Evolutionary conservation across 2,113 vertebrate genomes (phyloP).

Genomic region (mouse (Mus musculus)): GRCm39 chr2:154985001-154985500

Average conservation of each 20-base stretch:
- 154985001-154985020: neutral
- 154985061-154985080: neutral
- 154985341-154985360: neutral
- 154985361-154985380: neutral
- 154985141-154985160: neutral
- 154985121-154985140: neutral
- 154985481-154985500: neutral
- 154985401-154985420: neutral
- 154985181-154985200: neutral
- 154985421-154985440: neutral
- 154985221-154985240: neutral
- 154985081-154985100: neutral
- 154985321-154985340: slow-evolving; percentile 32
- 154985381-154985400: neutral
- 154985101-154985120: neutral
- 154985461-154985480: neutral
- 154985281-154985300: slow-evolving; percentile 21
- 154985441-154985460: neutral
- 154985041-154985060: neutral
- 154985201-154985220: neutral
- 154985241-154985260: neutral
- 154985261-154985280: neutral
- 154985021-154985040: neutral
- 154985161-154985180: neutral
- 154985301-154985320: neutral